Base-by-base conservation (phyloP, 1,140 invertebrate species). In the Adelges cooleyi region DNA sequence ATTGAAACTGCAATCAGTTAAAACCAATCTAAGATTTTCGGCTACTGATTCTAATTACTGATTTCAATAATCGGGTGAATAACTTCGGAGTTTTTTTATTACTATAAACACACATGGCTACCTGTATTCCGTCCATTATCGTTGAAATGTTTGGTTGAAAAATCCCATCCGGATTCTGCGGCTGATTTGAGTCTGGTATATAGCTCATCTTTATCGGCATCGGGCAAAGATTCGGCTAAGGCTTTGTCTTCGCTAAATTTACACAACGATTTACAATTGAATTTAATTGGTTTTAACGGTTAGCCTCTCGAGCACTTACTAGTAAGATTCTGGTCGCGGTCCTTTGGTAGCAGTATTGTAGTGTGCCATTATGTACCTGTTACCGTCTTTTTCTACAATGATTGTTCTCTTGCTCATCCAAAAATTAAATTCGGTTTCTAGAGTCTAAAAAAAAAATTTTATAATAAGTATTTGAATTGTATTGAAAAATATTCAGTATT, bases 351-450 rank as follows among this genome's bases (percentile, higher is more conserved):
- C 69, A 11, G 70, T 71, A 67, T 76, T 75, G 44, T 83, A 81
- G 15, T 80, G 78, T 2, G 82, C 76, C 67, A 89, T 72, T 25
- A 72, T 77, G 69, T 82, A 82, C n/a, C 74, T 75, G 23, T 75
- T 75, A 0, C 77, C 79, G 33, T 81, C 71, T 42, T 81, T 79
- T 18, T 72, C 68, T 2, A 87, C 76, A 0, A 48, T 40, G 18
- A 71, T 46, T 0, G 82, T 83, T 48, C 86, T 81, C 68, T 87
- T 86, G 8, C 78, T 84, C 74, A 88, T 79, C 84, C 87, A 91
- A 71, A 83, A 89, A 4, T 86, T 76, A 68, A 88, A 89, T 75
- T 95, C 92, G 65, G 83, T 84, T 71, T 92, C 89, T 70, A 95
- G 73, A 0, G 81, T 76, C 48, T 80, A 68, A 5, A 89, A 65